These are phyloP conservation scores for Alethe castanea DNA, from an alignment of 2,113 vertebrate genomes.

Conservation along the genomic window DNA sequence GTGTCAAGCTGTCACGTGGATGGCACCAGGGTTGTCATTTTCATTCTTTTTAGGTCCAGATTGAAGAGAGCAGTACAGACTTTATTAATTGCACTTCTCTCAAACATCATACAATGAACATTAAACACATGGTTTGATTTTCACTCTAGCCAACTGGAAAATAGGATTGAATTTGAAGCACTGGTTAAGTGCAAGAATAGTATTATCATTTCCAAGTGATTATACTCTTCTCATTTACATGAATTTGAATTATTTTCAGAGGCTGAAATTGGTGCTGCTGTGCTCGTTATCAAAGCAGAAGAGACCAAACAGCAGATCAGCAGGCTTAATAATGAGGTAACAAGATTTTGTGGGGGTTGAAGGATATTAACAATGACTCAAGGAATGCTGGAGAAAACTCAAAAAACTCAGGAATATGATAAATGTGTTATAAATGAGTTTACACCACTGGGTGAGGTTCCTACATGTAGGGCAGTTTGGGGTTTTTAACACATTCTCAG, in stretches of 20 bases:
- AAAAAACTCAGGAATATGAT: not conserved
- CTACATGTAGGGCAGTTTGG: not conserved
- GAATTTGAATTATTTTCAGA: conserved; percentile 69
- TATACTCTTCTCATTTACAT: not conserved
- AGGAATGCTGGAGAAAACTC: not conserved
- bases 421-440: not conserved
- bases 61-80: not conserved
- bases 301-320: conserved; percentile 82
- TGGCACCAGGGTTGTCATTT: not conserved
- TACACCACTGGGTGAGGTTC: not conserved
- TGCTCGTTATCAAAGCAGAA: conserved; percentile 80
- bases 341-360: not conserved
- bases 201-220: not conserved
- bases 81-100: not conserved
- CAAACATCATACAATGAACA: not conserved
- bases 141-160: not conserved
- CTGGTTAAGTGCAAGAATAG: not conserved
- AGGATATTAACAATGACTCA: not conserved
- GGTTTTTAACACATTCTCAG: not conserved
- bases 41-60: not conserved
- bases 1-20: rapidly evolving
- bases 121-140: not conserved
- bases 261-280: conserved; percentile 73
- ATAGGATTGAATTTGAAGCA: not conserved
- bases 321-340: conserved; percentile 80